phyloP scores from a whole-genome alignment of 1,140 invertebrate species.

The Phthorimaea operculella region DNA sequence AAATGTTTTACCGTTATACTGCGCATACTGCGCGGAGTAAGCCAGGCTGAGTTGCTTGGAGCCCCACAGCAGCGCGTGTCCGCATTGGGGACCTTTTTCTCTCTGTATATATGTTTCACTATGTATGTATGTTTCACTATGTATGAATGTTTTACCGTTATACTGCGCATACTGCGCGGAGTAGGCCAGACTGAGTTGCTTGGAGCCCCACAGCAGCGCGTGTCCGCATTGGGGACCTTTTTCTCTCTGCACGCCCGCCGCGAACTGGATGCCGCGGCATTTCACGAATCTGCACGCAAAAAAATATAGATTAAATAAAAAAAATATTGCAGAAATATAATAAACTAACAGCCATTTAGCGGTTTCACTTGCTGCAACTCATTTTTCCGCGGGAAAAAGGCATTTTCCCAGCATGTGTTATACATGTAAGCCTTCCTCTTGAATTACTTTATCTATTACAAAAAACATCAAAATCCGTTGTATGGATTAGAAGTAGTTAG shows the following conservation, averaged over 20 bases:
- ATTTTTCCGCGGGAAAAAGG: too few relatives aligned
- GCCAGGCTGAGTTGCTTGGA: constrained; percentile 95
- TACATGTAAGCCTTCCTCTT: too few relatives aligned
- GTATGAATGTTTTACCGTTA: constrained; percentile 60
- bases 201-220: constrained; percentile 97
- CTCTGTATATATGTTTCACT: constrained; percentile 70
- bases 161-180: constrained; percentile 94
- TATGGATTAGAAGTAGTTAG: too few relatives aligned
- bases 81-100: constrained; percentile 92
- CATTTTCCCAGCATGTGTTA: too few relatives aligned
- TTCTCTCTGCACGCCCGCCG: constrained; percentile 88
- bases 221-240: constrained; percentile 92
- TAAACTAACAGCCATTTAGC: too few relatives aligned
- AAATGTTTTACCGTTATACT: constrained; percentile 80
- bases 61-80: constrained; percentile 96
- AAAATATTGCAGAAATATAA: constrained; percentile 12
- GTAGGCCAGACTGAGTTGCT: constrained; percentile 93
- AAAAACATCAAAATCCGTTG: too few relatives aligned
- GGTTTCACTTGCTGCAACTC: too few relatives aligned
- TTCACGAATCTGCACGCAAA: constrained; percentile 83
- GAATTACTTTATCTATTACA: too few relatives aligned
- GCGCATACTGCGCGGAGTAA: constrained; percentile 91
- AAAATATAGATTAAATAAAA: constrained; percentile 13
- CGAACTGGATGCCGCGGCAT: constrained; percentile 84
- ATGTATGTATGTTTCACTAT: neutral